These are phyloP conservation scores for Lacanobia oleracea DNA, from an alignment of 2,888 invertebrate genomes.

Conservation along the genomic window DNA sequence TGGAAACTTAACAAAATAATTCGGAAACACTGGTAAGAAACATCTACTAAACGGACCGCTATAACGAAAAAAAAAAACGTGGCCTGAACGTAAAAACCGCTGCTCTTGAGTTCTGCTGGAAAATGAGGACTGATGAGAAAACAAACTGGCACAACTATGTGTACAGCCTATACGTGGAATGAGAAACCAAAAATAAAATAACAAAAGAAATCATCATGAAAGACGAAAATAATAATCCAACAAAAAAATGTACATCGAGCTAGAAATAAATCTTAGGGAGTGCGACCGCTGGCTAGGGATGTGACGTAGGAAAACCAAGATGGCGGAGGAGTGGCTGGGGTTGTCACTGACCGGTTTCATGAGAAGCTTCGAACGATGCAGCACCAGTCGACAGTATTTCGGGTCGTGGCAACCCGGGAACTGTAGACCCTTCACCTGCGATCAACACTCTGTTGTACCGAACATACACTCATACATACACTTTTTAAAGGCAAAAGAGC, in stretches of 20 bases:
- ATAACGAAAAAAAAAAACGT: constrained; percentile 65
- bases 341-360: constrained; percentile 97
- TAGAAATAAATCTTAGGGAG: constrained; percentile 70
- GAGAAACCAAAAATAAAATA: constrained; percentile 64
- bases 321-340: constrained; percentile 70
- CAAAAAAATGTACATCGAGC: constrained; percentile 73
- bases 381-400: constrained; percentile 98
- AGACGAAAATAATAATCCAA: constrained; percentile 69
- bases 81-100: constrained; percentile 67
- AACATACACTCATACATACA: constrained; percentile 73
- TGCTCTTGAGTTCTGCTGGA: constrained; percentile 61
- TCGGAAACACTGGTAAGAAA: constrained; percentile 66
- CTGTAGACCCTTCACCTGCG: constrained; percentile 98
- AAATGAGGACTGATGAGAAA: constrained; percentile 70
- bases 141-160: constrained; percentile 61
- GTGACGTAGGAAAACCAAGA: constrained; percentile 68
- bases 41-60: constrained; percentile 60
- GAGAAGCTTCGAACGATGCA: constrained; percentile 99
- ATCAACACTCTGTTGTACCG: constrained; percentile 85
- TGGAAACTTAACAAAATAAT: constrained; percentile 69
- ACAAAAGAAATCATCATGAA: constrained; percentile 60
- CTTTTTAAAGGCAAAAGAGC: constrained; percentile 48
- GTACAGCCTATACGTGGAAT: constrained; percentile 62
- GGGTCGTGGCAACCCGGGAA: constrained; percentile 99
- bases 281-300: constrained; percentile 75